phyloP scores from a whole-genome alignment of 2,888 invertebrate species.

The Xestobium rufovillosum region DNA sequence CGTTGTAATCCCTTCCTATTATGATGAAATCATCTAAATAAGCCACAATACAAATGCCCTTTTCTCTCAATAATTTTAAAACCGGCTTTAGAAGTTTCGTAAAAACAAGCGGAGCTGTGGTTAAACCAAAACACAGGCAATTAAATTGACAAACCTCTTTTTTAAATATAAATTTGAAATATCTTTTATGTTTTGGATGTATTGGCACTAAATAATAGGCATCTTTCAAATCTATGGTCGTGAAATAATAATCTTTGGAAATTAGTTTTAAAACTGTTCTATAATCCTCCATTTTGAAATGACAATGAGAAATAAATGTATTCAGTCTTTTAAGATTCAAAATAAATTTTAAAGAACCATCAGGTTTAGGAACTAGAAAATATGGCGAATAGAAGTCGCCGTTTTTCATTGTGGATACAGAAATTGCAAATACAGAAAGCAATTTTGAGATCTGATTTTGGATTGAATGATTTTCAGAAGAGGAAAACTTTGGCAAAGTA shows the following conservation, averaged over 20 bases:
- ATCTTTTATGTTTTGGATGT: constrained; percentile 8
- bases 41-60: constrained; percentile 8
- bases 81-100: constrained; percentile 19
- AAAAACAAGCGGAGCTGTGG: constrained; percentile 14
- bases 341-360: constrained; percentile 18
- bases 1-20: constrained; percentile 7
- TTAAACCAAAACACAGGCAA: constrained; percentile 16
- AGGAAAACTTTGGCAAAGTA: too few relatives aligned
- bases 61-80: constrained; percentile 6
- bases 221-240: too few relatives aligned
- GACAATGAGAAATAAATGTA: constrained; percentile 10
- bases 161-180: constrained; percentile 13
- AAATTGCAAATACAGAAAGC: too few relatives aligned
- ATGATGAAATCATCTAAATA: constrained; percentile 14
- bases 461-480: too few relatives aligned
- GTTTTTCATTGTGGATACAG: too few relatives aligned
- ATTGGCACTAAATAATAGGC: constrained; percentile 15
- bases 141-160: constrained; percentile 15
- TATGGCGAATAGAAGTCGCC: too few relatives aligned
- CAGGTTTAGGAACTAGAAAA: constrained; percentile 15
- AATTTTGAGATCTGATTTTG: too few relatives aligned
- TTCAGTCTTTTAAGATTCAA: constrained; percentile 19
- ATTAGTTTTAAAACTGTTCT: constrained; percentile 12
- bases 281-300: constrained; percentile 21
- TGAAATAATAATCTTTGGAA: constrained; percentile 5